Evolutionary conservation across 2,888 invertebrate genomes (phyloP).

Genomic region (Hydrotaea diabolus): DNA sequence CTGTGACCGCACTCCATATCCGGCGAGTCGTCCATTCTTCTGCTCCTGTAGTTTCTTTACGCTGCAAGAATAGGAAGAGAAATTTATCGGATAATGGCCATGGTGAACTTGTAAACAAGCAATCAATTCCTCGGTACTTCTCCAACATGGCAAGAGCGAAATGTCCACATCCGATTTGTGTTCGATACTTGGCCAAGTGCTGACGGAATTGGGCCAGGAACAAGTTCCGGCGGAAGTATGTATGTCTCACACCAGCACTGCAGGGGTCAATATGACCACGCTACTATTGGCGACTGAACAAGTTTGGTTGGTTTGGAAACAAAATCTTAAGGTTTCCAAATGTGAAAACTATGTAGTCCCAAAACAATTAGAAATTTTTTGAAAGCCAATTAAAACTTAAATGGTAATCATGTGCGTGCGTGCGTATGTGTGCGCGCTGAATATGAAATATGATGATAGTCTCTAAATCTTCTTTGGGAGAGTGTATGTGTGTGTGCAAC

Average conservation of each 20-base stretch:
- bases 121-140: constrained; percentile 18
- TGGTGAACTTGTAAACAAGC: constrained; percentile 34
- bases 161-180: constrained; percentile 5
- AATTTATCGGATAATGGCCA: constrained; percentile 35
- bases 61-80: not conserved
- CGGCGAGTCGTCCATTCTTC: not conserved
- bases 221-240: too few species aligned
- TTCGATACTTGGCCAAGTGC: not conserved
- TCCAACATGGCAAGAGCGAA: not conserved
- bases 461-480: constrained; percentile 21
- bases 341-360: constrained; percentile 41
- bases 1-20: constrained; percentile 40
- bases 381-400: constrained; percentile 69
- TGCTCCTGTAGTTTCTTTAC: not conserved
- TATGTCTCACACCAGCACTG: too few species aligned
- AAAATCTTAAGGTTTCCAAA: constrained; percentile 7
- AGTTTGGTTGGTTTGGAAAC: not conserved
- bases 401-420: constrained; percentile 48
- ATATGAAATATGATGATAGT: constrained; percentile 58
- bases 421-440: constrained; percentile 2
- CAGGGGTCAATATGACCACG: not conserved
- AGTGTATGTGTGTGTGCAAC: not conserved
- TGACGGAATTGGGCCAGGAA: too few species aligned
- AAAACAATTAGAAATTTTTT: constrained; percentile 64
- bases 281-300: constrained; percentile 7